Evolutionary conservation across 2,797 vertebrate species (phyloP).

Genomic region (Pachyuromys duprasi): DNA sequence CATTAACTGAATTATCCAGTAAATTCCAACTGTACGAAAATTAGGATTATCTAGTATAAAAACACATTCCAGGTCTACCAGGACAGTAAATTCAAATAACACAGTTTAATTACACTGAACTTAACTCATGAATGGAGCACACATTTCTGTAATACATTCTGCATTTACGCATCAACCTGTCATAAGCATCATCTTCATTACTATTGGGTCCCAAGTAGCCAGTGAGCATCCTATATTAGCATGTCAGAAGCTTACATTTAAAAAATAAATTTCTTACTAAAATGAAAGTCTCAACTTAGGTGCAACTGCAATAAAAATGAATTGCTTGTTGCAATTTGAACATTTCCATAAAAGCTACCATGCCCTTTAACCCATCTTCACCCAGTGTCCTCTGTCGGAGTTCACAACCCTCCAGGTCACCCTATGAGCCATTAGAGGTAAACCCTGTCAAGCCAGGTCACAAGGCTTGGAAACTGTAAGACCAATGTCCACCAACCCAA

Average conservation of each 20-base stretch:
- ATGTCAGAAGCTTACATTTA: conserved; percentile 16
- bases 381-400: not conserved
- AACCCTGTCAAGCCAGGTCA: not conserved
- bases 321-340: conserved; percentile 15
- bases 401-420: not conserved
- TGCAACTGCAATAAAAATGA: not conserved
- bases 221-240: not conserved
- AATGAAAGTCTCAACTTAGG: not conserved
- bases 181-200: not conserved
- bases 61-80: not conserved
- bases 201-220: not conserved
- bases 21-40: conserved; percentile 17
- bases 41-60: not conserved
- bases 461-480: not conserved
- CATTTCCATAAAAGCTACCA: not conserved
- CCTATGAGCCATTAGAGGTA: not conserved
- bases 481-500: conserved; percentile 9
- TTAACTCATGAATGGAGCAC: not conserved
- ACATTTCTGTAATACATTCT: not conserved
- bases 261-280: conserved; percentile 9
- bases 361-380: not conserved
- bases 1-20: not conserved
- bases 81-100: not conserved
- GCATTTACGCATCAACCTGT: not conserved
- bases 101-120: not conserved